phyloP scores from a whole-genome alignment of 1,140 invertebrate species.

The Ectropis grisescens region DNA sequence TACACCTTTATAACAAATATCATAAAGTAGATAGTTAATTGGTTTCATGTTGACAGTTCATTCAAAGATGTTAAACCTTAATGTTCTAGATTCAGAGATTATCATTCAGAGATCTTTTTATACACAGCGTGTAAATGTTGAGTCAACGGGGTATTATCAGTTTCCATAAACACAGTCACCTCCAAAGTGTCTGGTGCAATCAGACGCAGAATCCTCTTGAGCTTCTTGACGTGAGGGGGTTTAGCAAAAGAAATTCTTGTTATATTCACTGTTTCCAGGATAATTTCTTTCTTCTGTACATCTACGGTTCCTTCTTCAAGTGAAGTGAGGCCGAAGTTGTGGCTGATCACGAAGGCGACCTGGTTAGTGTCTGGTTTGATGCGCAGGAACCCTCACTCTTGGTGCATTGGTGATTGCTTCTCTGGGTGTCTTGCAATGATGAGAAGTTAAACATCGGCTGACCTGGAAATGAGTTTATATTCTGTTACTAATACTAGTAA shows the following conservation, averaged over 20 bases:
- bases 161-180: constrained; percentile 72
- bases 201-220: constrained; percentile 60
- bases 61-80: too few species aligned
- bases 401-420: constrained; percentile 73
- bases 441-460: constrained; percentile 75
- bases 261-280: constrained; percentile 62
- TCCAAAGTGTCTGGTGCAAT: constrained; percentile 60
- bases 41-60: too few species aligned
- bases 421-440: constrained; percentile 70
- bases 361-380: constrained; percentile 72
- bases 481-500: too few species aligned
- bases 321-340: constrained; percentile 74
- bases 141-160: constrained; percentile 67
- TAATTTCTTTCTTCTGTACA: constrained; percentile 40
- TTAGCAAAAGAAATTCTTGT: constrained; percentile 67
- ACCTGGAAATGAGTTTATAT: too few species aligned
- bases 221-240: constrained; percentile 64
- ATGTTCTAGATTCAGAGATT: too few species aligned
- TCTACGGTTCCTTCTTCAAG: constrained; percentile 71
- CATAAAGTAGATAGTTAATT: too few species aligned
- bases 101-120: constrained; percentile 27
- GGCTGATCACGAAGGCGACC: constrained; percentile 72
- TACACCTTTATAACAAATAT: too few species aligned
- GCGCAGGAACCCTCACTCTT: constrained; percentile 75
- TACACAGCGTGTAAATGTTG: constrained; percentile 74